Evolutionary conservation across 2,888 invertebrate species (phyloP).

Genomic region (Eutolmus rufibarbis): DNA sequence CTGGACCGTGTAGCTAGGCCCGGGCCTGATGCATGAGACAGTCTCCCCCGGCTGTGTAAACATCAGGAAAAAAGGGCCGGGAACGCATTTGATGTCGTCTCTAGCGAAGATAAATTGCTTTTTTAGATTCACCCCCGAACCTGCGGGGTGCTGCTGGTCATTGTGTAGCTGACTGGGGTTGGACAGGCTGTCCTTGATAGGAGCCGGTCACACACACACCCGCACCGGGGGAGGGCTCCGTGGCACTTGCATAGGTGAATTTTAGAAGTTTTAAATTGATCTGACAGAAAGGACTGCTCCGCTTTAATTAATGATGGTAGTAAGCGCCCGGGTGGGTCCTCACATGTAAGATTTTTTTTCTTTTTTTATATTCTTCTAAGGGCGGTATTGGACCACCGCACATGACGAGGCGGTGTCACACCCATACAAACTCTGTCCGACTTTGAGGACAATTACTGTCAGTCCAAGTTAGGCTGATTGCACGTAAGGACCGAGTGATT

Average conservation of each 20-base stretch:
- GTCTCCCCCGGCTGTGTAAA: conserved; percentile 6
- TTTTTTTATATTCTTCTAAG: neutral
- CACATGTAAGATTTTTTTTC: neutral
- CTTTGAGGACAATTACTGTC: conserved; percentile 32
- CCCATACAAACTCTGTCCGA: conserved; percentile 5
- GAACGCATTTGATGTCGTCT: conserved; percentile 32
- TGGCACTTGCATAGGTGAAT: neutral
- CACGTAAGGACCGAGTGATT: conserved; percentile 9
- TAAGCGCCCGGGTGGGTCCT: neutral
- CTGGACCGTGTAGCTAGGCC: neutral
- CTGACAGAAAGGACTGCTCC: neutral
- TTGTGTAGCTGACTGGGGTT: conserved; percentile 15
- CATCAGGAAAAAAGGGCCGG: neutral
- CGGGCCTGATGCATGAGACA: neutral
- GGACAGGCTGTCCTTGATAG: conserved; percentile 13
- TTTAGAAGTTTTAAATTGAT: conserved; percentile 25
- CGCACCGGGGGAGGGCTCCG: neutral
- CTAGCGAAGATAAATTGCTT: conserved; percentile 33
- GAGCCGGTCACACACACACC: neutral
- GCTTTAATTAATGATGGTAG: conserved; percentile 26
- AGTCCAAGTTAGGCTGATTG: conserved; percentile 14
- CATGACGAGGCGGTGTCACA: neutral
- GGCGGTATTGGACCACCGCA: neutral
- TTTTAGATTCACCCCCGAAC: conserved; percentile 7
- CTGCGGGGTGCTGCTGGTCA: neutral